phyloP scores from a whole-genome alignment of 2,113 vertebrate species.

The Brachyistius frenatus region DNA sequence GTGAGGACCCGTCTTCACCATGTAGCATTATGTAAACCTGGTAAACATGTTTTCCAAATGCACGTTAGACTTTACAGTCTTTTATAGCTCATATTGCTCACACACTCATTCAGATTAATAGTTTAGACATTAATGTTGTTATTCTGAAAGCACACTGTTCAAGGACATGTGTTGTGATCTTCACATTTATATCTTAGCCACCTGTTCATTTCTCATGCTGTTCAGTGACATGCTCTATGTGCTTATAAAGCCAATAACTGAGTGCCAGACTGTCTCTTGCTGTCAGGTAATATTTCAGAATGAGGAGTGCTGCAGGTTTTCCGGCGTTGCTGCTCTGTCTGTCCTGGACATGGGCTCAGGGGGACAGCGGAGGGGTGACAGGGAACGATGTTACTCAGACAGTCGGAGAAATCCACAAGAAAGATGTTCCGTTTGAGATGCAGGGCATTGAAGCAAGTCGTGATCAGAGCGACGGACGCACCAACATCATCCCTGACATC shows the following conservation, averaged over 20 bases:
- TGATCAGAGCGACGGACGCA: background rate
- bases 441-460: background rate
- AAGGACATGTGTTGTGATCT: too few relatives aligned
- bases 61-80: background rate
- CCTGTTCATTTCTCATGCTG: slow-evolving; percentile 6
- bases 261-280: too few relatives aligned
- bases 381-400: too few relatives aligned
- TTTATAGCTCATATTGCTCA: background rate
- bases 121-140: too few relatives aligned
- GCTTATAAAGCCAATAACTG: too few relatives aligned
- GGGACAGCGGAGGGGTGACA: too few relatives aligned
- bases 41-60: background rate
- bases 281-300: background rate
- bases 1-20: slow-evolving; percentile 83
- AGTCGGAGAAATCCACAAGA: background rate
- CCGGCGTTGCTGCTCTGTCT: slow-evolving; percentile 25
- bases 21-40: slow-evolving; percentile 86
- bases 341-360: background rate
- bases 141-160: too few relatives aligned
- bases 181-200: background rate
- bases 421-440: background rate
- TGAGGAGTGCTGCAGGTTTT: slow-evolving; percentile 1
- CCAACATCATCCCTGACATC: background rate
- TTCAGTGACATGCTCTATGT: too few relatives aligned
- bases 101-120: background rate